phyloP scores from a whole-genome alignment of 2,888 invertebrate species.

The Bellardia pandia region DNA sequence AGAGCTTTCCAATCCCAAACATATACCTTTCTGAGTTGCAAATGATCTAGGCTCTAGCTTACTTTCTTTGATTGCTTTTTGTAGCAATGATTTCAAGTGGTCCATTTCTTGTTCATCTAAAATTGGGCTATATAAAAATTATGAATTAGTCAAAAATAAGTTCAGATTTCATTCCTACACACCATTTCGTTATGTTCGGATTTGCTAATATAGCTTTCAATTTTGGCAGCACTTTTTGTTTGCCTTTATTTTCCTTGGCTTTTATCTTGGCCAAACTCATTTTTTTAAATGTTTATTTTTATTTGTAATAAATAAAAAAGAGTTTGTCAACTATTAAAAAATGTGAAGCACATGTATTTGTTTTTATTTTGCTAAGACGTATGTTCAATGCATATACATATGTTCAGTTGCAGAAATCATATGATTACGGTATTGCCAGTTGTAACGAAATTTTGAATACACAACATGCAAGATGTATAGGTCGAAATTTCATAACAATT shows the following conservation, averaged over 20 bases:
- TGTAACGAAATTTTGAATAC: not conserved
- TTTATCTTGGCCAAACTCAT: slow-evolving; percentile 78
- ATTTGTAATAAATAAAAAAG: not conserved
- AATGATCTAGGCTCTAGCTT: slow-evolving; percentile 69
- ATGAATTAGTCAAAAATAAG: not conserved
- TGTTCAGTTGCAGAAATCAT: not conserved
- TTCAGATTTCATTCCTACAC: not conserved
- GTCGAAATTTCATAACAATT: no score
- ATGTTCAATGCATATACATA: slow-evolving; percentile 36
- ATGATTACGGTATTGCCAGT: not conserved
- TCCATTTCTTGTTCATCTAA: slow-evolving; percentile 75
- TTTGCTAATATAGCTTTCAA: slow-evolving; percentile 79
- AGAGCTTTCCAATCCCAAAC: slow-evolving; percentile 78
- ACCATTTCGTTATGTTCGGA: slow-evolving; percentile 74
- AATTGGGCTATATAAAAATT: slow-evolving; percentile 74
- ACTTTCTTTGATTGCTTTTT: slow-evolving; percentile 65
- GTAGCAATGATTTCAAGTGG: slow-evolving; percentile 72
- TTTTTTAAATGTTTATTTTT: slow-evolving; percentile 51
- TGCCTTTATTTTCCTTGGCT: slow-evolving; percentile 78
- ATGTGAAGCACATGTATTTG: not conserved
- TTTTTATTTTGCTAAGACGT: slow-evolving; percentile 24
- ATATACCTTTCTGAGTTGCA: slow-evolving; percentile 74
- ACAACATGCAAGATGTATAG: no score
- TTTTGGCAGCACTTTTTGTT: slow-evolving; percentile 78
- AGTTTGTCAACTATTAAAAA: not conserved